phyloP scores from a whole-genome alignment of 2,113 vertebrate genomes.

The Protomyctophum bolini region DNA sequence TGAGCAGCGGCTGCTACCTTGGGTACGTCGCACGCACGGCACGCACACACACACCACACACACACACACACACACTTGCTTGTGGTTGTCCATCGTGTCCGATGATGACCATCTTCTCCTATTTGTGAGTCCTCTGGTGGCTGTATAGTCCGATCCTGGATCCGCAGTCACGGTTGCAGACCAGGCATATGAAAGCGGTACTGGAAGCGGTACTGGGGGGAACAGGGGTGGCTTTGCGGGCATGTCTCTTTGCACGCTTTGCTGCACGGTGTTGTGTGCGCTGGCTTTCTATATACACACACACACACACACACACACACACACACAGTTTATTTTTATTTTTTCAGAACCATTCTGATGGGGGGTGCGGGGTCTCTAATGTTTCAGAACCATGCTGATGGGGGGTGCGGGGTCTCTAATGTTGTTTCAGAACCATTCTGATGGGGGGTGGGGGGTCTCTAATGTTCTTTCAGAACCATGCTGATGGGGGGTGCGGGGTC shows the following conservation, averaged over 20 bases:
- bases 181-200: no score
- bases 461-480: conserved; percentile 78
- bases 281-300: no score
- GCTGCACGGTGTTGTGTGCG: no score
- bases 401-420: conserved; percentile 86
- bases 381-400: conserved; percentile 81
- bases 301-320: background rate
- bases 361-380: background rate
- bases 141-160: no score
- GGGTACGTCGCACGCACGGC: conserved; percentile 78
- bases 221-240: no score
- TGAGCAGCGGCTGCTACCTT: conserved; percentile 83
- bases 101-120: no score
- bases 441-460: background rate
- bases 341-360: background rate
- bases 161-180: no score
- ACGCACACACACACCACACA: background rate
- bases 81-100: no score
- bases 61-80: no score
- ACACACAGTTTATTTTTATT: background rate
- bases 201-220: no score
- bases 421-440: conserved; percentile 70
- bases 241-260: no score
- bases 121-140: no score
- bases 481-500: conserved; percentile 85